A percentile compares a stretch with the other conserved stretches of the same genome.
phyloP scores from a whole-genome alignment of 2,888 invertebrate species.

The Leucozona laternaria region DNA sequence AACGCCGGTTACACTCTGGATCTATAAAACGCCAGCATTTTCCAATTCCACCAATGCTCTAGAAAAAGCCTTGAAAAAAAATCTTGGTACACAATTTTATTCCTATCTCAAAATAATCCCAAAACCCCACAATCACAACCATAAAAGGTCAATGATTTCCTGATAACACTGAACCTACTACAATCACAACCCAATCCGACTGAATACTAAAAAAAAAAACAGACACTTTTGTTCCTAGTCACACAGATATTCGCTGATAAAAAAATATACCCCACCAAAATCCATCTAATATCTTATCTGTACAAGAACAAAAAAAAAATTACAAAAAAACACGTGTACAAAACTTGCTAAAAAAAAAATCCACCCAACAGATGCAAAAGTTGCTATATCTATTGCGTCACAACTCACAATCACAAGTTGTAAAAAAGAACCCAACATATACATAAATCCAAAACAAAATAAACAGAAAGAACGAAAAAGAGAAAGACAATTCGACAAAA shows the following conservation, averaged over 20 bases:
- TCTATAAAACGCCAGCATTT: not conserved
- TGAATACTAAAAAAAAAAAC: not conserved
- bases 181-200: constrained; percentile 23
- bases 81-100: constrained; percentile 12
- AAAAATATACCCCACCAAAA: constrained; percentile 23
- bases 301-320: not conserved
- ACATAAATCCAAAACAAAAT: not conserved
- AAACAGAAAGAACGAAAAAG: not conserved
- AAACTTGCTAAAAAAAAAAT: constrained; percentile 40
- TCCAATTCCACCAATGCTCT: not conserved
- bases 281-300: not conserved
- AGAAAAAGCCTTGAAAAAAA: constrained; percentile 5
- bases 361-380: constrained; percentile 47
- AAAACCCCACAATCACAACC: constrained; percentile 20
- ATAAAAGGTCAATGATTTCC: constrained; percentile 72
- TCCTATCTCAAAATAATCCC: not conserved
- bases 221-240: constrained; percentile 1
- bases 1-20: too few relatives aligned
- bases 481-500: constrained; percentile 8
- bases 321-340: constrained; percentile 30
- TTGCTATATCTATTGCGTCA: constrained; percentile 48
- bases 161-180: constrained; percentile 60
- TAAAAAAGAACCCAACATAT: not conserved
- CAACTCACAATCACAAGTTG: constrained; percentile 6
- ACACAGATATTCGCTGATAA: constrained; percentile 37